Conservation (phyloP, 1,140 invertebrate species). For the Bombus turneri region DNA sequence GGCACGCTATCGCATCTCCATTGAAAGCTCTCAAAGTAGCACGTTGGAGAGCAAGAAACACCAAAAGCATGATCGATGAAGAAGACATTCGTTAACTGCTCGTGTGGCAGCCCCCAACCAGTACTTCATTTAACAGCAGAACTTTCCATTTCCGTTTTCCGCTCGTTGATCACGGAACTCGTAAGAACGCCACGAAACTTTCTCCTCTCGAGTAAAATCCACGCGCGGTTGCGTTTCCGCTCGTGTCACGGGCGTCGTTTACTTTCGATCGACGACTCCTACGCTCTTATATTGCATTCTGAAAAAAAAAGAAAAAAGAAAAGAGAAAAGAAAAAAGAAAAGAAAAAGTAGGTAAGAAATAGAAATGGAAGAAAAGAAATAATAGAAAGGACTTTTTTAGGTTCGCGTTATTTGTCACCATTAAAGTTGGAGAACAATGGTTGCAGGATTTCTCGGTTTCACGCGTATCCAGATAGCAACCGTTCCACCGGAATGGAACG, state of each 20-base stretch:
- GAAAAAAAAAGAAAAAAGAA: not conserved
- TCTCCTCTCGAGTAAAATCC: conserved; percentile 12
- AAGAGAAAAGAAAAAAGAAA: not conserved
- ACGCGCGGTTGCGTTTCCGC: conserved; percentile 12
- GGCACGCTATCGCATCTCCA: not conserved
- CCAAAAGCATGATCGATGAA: conserved; percentile 8
- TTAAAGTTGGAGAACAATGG: conserved; percentile 35
- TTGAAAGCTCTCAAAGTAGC: not conserved
- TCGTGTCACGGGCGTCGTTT: not conserved
- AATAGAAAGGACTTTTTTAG: not conserved
- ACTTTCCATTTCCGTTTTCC: conserved; percentile 41
- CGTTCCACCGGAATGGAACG: conserved; percentile 31
- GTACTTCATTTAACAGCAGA: conserved; percentile 18
- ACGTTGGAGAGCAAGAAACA: not conserved
- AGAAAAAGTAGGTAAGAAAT: not conserved
- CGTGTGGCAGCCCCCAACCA: not conserved
- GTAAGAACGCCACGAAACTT: conserved; percentile 22
- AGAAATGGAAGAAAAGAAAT: not conserved
- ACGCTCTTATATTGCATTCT: not conserved
- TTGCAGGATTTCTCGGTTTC: conserved; percentile 23
- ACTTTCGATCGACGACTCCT: not conserved
- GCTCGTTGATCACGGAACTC: conserved; percentile 21
- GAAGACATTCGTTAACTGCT: not conserved
- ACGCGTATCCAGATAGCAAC: conserved; percentile 52
- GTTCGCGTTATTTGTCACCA: conserved; percentile 22